Base-by-base conservation (phyloP, 2,113 vertebrate species). In the Benitochromis conjunctus region DNA sequence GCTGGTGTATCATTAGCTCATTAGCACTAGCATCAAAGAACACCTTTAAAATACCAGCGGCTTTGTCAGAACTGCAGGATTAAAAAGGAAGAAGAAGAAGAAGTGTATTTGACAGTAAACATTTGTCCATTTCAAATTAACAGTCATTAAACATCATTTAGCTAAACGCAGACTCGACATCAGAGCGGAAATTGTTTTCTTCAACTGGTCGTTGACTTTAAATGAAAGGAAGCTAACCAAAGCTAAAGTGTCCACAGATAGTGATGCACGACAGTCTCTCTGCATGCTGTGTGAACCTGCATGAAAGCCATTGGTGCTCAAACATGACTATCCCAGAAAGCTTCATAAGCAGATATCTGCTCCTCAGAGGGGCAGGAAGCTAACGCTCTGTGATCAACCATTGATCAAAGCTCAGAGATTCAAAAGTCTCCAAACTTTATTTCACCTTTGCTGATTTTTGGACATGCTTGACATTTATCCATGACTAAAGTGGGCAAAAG, bases 311-410 rank as follows among this genome's bases (percentile, higher is more conserved):
- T 7, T 2, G 12, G n/a, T 0, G 5, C 38, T 69, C 64, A 69
- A 1, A 46, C 12, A 3, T 14, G 12, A 43, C 18, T 26, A 21
- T 38, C 41, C 66, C 66, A 71, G 8, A 46, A 66, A 66, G 34
- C 6, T 46, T 0, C 64, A 51, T 0, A 51, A 51, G 43, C 69
- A 76, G 16, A 31, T 51, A 19, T 76, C 69, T 76, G 43, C 24
- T 74, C 14, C 19, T 74, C 1, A 24, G 41, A 48, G 31, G 0
- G 18, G 24, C 16, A 7, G 51, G 14, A 46, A 51, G 9, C 24
- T 19, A 46, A 7, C 3, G 0, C 38, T 0, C 0, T 11, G 1
- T 24, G 26, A 21, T 71, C 66, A 69, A 43, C 2, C 2, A 24
- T 14, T 69, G 64, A 43, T 69, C 38, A 71, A 71, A 71, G 66